Percentiles rank a stretch among this genome's conserved stretches.
Evolutionary conservation across 2,888 invertebrate species (phyloP).

Genomic region (Ashinkailepas kermadecensis): DNA sequence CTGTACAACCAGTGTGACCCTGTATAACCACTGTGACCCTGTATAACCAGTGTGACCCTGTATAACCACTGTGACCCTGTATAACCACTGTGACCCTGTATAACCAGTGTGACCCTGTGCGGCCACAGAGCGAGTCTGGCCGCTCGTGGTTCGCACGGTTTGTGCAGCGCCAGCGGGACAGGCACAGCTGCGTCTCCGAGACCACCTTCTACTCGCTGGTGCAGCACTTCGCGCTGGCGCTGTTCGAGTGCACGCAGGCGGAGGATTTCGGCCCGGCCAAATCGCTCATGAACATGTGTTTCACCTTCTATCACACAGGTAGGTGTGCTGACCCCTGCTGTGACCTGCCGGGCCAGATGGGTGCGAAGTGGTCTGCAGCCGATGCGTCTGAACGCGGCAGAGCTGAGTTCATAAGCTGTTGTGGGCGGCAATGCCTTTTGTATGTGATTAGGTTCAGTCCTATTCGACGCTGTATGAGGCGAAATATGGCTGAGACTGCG

Average conservation of each 20-base stretch:
- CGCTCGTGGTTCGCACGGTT: conserved; percentile 62
- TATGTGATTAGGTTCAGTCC: no score
- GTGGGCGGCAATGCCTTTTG: no score
- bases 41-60: no score
- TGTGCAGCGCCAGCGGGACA: conserved; percentile 56
- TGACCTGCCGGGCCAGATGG: conserved; percentile 41
- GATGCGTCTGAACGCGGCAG: no score
- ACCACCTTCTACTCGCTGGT: conserved; percentile 60
- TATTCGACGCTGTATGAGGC: no score
- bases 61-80: not conserved
- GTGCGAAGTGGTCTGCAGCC: no score
- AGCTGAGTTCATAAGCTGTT: no score
- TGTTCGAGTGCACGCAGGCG: conserved; percentile 62
- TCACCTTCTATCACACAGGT: conserved; percentile 65
- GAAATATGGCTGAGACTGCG: no score
- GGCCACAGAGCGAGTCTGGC: conserved; percentile 51
- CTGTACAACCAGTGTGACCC: no score
- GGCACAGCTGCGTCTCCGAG: conserved; percentile 53
- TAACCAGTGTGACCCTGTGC: not conserved
- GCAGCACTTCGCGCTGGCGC: conserved; percentile 60
- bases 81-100: not conserved
- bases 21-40: not conserved
- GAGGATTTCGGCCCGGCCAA: conserved; percentile 64
- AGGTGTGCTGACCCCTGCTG: conserved; percentile 31
- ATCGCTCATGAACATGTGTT: conserved; percentile 66